Percentiles rank a stretch among this genome's conserved stretches.
These are phyloP conservation scores for Ophioderma brevispina DNA, from an alignment of 35 echinoderm and acorn worm species.

Conservation along the genomic window DNA sequence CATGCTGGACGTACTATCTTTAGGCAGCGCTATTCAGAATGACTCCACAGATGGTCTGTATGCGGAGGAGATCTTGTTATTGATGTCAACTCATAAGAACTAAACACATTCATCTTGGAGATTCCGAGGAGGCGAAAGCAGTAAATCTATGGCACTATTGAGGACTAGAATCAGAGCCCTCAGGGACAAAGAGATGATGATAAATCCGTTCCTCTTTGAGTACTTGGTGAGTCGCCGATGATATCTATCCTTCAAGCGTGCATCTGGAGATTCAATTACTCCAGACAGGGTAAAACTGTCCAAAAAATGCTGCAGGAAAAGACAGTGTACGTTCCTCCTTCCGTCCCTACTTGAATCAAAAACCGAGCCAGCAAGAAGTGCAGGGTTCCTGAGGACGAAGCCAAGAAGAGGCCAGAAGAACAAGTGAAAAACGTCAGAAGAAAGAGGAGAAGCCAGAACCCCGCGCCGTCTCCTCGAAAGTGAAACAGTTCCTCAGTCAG, in stretches of 20 bases:
- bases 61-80: conserved; percentile 38
- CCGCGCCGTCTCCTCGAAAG: neutral
- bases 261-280: conserved; percentile 1
- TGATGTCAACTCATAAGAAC: conserved; percentile 65
- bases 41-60: neutral
- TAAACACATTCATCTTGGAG: conserved; percentile 59
- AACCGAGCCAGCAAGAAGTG: neutral
- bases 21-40: neutral
- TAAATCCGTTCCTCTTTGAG: conserved; percentile 29
- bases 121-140: conserved; percentile 21
- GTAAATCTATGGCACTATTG: neutral
- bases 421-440: no score
- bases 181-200: conserved; percentile 1
- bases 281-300: conserved; percentile 20
- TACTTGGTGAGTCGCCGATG: conserved; percentile 34
- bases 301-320: conserved; percentile 13
- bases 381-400: conserved; percentile 1
- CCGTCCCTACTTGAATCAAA: conserved; percentile 43
- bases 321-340: conserved; percentile 40
- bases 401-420: conserved; percentile 21
- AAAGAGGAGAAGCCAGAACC: conserved; percentile 20
- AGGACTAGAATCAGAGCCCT: neutral
- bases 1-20: conserved; percentile 52
- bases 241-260: conserved; percentile 25
- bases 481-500: neutral